Base-by-base conservation (phyloP, 2,797 vertebrate species). In the Denticeps clupeoides region DNA sequence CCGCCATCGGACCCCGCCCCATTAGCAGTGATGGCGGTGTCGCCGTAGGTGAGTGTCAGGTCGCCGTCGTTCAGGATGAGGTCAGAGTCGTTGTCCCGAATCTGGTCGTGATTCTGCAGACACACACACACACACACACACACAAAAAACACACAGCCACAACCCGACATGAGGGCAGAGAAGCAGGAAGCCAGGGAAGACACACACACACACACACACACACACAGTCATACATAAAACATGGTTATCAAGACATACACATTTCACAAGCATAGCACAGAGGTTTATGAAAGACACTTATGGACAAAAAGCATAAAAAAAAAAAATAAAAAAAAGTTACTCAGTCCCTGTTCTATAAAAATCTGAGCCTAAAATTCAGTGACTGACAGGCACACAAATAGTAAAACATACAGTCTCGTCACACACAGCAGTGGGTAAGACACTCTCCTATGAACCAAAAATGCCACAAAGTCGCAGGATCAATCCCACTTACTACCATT, bases 21-120 rank as follows among this genome's bases (percentile, higher is more conserved):
- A 0, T 98, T 97, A 10, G 92, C 87, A 2, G 89, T 90, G 77
- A 97, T 87, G 65, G 89, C 82, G 1, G 87, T 87, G 68, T 96
- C 91, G 0, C 91, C 93, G 0, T 93, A 97, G 10, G 86, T 89
- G 71, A 97, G 80, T 0, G 90, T 85, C 66, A 97, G 86, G 74
- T 98, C 91, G 2, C 87, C 78, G 11, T 95, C 93, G 0, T 82
- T 89, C 35, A 86, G 79, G 64, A 95, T 88, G 63, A 96, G 83
- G 72, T 97, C 93, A 1, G 89, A 83, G 75, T 96, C 90, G 4
- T 87, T 87, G 48, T 95, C 90, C 72, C 82, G 75, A 63, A 92
- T 82, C 42, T 89, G 89, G 63, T 97, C 93, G 24, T 90, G 87
- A 74, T 89, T 31, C 41, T 25, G 41, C 15, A 50, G 12, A 37